Base-by-base conservation (phyloP, 1,140 invertebrate genomes). In the Adelges cooleyi region DNA sequence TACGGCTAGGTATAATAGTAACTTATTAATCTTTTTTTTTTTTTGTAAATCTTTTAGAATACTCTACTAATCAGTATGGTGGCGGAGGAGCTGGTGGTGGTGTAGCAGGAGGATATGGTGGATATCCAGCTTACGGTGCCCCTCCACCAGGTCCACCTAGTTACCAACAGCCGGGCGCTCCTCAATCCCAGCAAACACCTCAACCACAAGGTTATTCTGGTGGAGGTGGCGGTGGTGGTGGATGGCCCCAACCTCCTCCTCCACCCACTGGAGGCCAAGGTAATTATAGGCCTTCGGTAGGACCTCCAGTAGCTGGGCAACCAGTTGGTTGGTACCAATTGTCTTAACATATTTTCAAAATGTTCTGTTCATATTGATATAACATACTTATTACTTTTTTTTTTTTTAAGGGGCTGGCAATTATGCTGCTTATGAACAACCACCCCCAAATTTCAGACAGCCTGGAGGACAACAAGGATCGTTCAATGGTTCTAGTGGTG, bases 101-200 rank as follows among this genome's bases (percentile, higher is more conserved):
- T 62, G 56, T 62, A 48, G 56, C 56, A 46, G 56, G 56, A 15
- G 56, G 56, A 48, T 54, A 56, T 9, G 46, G 52, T 25, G 66
- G 54, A 23, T 67, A 67, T 59, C 52, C 52, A 49, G 54, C 52
- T 20, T 67, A 67, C 50, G 66, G 66, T 22, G 66, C 53, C 36
- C 66, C 66, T 46, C 66, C 66, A 3, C 66, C 66, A 2, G 52
- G 38, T 13, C 66, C 52, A 25, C 52, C 40, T 36, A 42, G 66
- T 33, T 67, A 67, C 36, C 52, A 56, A 23, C 52, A 56, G 10
- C 2, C 40, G 9, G 33, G 46, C 10, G 56, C 56, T 6, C 42
- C 42, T 0, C 56, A 62, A 6, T 8, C 25, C 18, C 56, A 42
- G 25, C 54, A 62, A 62, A 48, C 42, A 27, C 56, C 27, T 25